Evolutionary conservation across 2,888 invertebrate genomes (phyloP).

Genomic region (Epinotia ramella): DNA sequence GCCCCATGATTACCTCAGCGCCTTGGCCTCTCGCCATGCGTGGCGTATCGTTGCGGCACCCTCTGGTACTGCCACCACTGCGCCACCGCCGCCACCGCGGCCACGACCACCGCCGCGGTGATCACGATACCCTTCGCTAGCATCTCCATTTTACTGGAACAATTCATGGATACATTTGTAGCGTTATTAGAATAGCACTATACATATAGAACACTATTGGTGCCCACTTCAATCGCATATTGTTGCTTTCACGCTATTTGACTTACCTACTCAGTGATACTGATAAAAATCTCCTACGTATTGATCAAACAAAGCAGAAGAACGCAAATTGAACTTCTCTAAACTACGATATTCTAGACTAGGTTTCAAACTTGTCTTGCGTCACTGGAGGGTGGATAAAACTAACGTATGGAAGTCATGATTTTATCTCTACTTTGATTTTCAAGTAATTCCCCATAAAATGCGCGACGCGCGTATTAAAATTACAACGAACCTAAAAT

Average conservation of each 20-base stretch:
- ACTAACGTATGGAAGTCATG: slow-evolving; percentile 3
- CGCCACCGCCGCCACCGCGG: slow-evolving; percentile 31
- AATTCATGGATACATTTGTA: not conserved
- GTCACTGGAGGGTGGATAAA: slow-evolving; percentile 6
- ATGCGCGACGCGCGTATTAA: not conserved
- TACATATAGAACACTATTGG: not conserved
- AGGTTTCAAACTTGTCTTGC: not conserved
- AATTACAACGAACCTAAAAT: not conserved
- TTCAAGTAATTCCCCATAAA: slow-evolving; percentile 23
- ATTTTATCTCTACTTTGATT: not conserved
- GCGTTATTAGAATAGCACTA: not conserved
- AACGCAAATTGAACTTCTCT: slow-evolving; percentile 4
- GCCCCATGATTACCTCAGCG: slow-evolving; percentile 1
- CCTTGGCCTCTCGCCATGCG: slow-evolving; percentile 25
- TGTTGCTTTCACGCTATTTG: slow-evolving; percentile 29
- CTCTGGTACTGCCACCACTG: slow-evolving; percentile 37
- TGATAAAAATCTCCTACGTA: not conserved
- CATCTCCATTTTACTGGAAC: slow-evolving; percentile 27
- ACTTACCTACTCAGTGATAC: slow-evolving; percentile 16
- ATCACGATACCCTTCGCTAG: slow-evolving; percentile 35
- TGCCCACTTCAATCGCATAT: not conserved
- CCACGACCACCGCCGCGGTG: slow-evolving; percentile 35
- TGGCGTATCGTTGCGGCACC: slow-evolving; percentile 25
- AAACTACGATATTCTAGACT: not conserved
- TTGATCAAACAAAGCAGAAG: slow-evolving; percentile 28